These are phyloP conservation scores for Heliornis fulica DNA, from an alignment of 2,113 vertebrate species.

Conservation along the genomic window DNA sequence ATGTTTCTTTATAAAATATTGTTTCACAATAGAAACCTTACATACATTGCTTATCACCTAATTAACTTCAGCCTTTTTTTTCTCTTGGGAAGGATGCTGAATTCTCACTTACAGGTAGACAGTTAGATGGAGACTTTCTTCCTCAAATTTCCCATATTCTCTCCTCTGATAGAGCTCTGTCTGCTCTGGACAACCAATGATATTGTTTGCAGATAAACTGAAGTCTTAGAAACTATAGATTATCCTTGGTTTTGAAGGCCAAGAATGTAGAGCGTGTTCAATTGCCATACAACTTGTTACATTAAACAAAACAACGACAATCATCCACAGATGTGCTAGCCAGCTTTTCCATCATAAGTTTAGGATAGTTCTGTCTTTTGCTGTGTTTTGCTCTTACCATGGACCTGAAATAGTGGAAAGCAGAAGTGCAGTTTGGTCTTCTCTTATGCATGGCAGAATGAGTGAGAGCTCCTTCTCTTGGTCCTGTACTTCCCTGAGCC, in stretches of 20 bases:
- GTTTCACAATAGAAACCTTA: neutral
- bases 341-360: neutral
- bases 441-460: neutral
- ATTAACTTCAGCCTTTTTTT: constrained; percentile 6
- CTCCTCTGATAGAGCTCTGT: neutral
- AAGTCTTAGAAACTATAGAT: neutral
- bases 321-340: neutral
- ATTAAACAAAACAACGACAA: neutral
- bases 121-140: neutral
- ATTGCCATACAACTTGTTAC: neutral
- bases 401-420: neutral
- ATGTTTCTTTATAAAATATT: neutral
- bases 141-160: neutral
- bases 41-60: neutral
- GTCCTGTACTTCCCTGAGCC: neutral
- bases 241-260: constrained; percentile 1
- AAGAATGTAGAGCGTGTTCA: neutral
- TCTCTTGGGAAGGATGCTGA: neutral
- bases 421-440: neutral
- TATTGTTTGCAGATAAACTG: neutral
- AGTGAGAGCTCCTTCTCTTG: neutral
- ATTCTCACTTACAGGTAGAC: constrained; percentile 17
- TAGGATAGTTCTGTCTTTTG: neutral
- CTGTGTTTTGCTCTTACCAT: neutral
- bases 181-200: neutral